Evolutionary conservation across 2,888 invertebrate species (phyloP).

Genomic region (Gonocerus acuteangulatus): DNA sequence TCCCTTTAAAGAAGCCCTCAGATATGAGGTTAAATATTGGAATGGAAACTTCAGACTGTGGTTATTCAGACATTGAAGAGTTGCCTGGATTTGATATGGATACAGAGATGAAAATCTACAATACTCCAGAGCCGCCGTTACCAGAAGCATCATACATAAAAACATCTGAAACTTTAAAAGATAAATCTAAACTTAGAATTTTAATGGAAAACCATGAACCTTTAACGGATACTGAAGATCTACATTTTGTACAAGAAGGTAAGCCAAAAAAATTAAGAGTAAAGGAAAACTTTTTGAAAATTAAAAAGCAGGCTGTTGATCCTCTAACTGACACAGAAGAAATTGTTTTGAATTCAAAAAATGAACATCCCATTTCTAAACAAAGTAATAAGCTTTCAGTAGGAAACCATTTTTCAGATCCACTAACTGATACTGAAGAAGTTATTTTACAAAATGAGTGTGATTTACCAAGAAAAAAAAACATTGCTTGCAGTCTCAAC

Average conservation of each 20-base stretch:
- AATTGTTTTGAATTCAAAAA: constrained; percentile 21
- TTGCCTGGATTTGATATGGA: constrained; percentile 42
- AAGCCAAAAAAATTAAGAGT: constrained; percentile 18
- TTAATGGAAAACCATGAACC: constrained; percentile 40
- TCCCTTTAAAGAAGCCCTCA: constrained; percentile 41
- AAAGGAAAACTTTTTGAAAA: constrained; percentile 11
- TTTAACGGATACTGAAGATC: constrained; percentile 48
- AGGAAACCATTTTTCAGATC: not conserved
- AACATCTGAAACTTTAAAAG: constrained; percentile 38
- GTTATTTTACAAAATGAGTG: not conserved
- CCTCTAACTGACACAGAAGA: constrained; percentile 32
- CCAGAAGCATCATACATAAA: constrained; percentile 40
- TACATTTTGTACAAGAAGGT: constrained; percentile 40
- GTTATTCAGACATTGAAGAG: constrained; percentile 39
- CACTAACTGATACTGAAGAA: not conserved
- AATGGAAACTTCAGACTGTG: constrained; percentile 25
- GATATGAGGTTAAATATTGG: constrained; percentile 29
- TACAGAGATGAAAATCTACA: constrained; percentile 35
- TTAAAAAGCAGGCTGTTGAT: not conserved
- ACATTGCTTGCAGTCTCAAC: constrained; percentile 25
- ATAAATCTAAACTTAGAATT: constrained; percentile 37
- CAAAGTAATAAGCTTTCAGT: not conserved
- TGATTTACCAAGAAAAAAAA: not conserved
- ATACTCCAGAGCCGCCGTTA: constrained; percentile 37
- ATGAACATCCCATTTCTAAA: no score